phyloP scores from a whole-genome alignment of 2,113 vertebrate genomes.

The Muscicapa adusta region DNA sequence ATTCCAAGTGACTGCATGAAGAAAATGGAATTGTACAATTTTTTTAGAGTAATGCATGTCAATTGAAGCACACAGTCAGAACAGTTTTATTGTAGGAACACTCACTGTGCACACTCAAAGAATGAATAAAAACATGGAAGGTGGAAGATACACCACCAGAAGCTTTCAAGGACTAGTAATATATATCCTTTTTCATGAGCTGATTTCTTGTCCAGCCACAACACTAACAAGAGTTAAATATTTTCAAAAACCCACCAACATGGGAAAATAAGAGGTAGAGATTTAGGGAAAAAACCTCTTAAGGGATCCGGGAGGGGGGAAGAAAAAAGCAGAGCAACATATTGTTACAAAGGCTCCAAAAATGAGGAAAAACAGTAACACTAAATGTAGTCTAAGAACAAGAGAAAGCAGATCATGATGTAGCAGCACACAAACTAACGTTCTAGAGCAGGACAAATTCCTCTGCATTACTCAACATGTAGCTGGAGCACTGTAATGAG shows the following conservation, averaged over 20 bases:
- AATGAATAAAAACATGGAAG: background rate
- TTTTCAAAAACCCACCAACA: constrained; percentile 25
- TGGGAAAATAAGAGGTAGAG: constrained; percentile 52
- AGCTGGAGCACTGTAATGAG: background rate
- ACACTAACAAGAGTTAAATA: background rate
- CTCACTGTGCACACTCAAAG: background rate
- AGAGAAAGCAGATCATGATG: background rate
- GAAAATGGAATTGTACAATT: constrained; percentile 13
- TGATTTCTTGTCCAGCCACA: background rate
- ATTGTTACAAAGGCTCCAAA: background rate
- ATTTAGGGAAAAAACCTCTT: background rate
- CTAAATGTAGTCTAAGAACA: background rate
- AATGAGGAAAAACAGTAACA: background rate
- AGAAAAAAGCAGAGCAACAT: background rate
- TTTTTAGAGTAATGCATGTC: background rate
- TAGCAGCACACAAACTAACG: background rate
- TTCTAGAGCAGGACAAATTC: background rate
- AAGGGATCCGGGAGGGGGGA: background rate
- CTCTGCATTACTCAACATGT: background rate
- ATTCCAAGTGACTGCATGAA: constrained; percentile 38
- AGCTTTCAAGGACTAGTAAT: background rate
- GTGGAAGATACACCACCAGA: constrained; percentile 19
- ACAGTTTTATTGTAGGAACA: constrained; percentile 31
- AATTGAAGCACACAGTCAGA: background rate
- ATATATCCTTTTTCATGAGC: background rate